Percentiles rank a stretch among this genome's conserved stretches.
Conservation (phyloP, 2,888 invertebrate genomes). For the Aporophyla lueneburgensis region DNA sequence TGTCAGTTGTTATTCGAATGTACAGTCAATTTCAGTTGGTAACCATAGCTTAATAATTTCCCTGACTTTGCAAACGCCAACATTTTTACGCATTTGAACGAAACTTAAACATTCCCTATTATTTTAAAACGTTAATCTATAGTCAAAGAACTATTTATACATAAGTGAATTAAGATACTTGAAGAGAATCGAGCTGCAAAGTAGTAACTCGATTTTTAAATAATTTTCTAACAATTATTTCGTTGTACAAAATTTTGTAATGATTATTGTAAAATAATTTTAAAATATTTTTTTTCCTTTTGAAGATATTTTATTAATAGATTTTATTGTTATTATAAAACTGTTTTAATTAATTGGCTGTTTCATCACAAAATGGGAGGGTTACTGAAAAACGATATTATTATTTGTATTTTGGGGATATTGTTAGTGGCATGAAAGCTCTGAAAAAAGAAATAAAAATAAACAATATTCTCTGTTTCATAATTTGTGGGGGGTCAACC, state of each 20-base stretch:
- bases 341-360: slow-evolving; percentile 19
- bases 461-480: background rate
- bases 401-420: slow-evolving; percentile 7
- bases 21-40: background rate
- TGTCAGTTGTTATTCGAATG: background rate
- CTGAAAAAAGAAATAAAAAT: background rate
- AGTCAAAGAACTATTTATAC: background rate
- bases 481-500: background rate
- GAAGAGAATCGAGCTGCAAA: background rate
- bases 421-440: background rate
- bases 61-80: slow-evolving; percentile 5
- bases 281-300: slow-evolving; percentile 41
- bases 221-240: slow-evolving; percentile 39
- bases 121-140: slow-evolving; percentile 6
- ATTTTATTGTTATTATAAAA: slow-evolving; percentile 27
- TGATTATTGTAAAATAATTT: slow-evolving; percentile 54
- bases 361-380: slow-evolving; percentile 24
- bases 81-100: background rate
- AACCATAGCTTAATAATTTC: background rate
- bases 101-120: slow-evolving; percentile 37
- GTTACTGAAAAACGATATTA: slow-evolving; percentile 28
- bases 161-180: background rate
- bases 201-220: slow-evolving; percentile 10
- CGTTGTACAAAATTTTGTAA: slow-evolving; percentile 59
- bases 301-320: slow-evolving; percentile 46